Percentiles rank a stretch among this genome's conserved stretches.
These are phyloP conservation scores for Jordanella pulchra DNA, from an alignment of 2,797 vertebrate genomes.

Conservation along the genomic window DNA sequence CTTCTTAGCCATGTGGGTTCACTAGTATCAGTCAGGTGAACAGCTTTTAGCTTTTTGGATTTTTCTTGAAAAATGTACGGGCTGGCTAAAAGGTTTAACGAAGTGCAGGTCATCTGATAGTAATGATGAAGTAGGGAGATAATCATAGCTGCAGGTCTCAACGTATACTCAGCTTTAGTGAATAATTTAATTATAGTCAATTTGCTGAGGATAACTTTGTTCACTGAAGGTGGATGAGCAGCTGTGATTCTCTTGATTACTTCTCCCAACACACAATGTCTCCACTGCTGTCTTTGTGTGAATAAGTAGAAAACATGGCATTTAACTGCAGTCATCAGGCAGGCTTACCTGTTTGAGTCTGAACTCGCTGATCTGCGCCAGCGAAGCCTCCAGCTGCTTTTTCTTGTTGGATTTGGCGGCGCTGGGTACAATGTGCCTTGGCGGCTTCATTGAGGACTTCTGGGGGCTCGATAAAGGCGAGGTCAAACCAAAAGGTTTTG, in stretches of 20 bases:
- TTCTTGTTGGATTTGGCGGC: slow-evolving; percentile 86
- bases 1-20: background rate
- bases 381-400: slow-evolving; percentile 92
- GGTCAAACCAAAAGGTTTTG: slow-evolving; percentile 80
- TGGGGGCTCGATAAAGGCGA: slow-evolving; percentile 70
- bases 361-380: slow-evolving; percentile 88
- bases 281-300: slow-evolving; percentile 6
- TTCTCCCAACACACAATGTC: slow-evolving; percentile 16
- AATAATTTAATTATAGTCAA: slow-evolving; percentile 34
- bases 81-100: slow-evolving; percentile 30
- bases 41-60: background rate
- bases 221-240: slow-evolving; percentile 19
- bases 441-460: slow-evolving; percentile 66
- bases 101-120: slow-evolving; percentile 15
- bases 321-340: slow-evolving; percentile 16
- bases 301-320: background rate
- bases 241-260: slow-evolving; percentile 1
- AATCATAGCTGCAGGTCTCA: slow-evolving; percentile 23
- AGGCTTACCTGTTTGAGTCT: slow-evolving; percentile 91
- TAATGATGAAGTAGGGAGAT: slow-evolving; percentile 30
- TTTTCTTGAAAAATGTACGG: slow-evolving; percentile 23
- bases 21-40: background rate
- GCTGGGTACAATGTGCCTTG: slow-evolving; percentile 58
- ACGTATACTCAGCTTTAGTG: slow-evolving; percentile 16
- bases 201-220: slow-evolving; percentile 34